These are phyloP conservation scores for Sussaba pulchella DNA, from an alignment of 2,888 invertebrate species.

Conservation along the genomic window DNA sequence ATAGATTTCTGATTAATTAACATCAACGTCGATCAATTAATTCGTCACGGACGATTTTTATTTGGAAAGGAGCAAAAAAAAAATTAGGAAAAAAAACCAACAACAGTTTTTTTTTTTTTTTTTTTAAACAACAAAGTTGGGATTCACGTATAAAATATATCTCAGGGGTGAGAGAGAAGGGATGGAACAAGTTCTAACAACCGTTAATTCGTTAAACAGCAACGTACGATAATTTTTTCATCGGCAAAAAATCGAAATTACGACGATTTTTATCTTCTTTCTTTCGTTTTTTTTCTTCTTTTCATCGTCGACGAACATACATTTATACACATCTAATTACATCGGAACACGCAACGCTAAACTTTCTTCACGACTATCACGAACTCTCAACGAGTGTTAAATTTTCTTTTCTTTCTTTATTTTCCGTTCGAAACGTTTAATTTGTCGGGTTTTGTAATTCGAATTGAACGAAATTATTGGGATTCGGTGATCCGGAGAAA, in stretches of 20 bases:
- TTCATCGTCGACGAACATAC: conserved; percentile 50
- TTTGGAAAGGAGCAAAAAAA: too few species aligned
- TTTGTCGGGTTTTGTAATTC: too few species aligned
- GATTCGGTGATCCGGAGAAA: too few species aligned
- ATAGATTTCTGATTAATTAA: conserved; percentile 29
- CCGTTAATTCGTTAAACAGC: conserved; percentile 40
- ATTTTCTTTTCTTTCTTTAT: conserved; percentile 1
- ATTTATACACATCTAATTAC: conserved; percentile 65
- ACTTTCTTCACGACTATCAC: conserved; percentile 49
- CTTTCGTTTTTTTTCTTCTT: conserved; percentile 20
- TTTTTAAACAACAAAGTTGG: too few species aligned
- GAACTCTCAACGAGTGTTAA: conserved; percentile 24
- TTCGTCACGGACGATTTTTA: not conserved
- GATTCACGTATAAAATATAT: conserved; percentile 27
- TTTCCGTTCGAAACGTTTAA: too few species aligned
- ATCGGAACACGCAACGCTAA: conserved; percentile 48
- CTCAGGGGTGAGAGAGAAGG: conserved; percentile 43
- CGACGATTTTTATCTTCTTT: conserved; percentile 11
- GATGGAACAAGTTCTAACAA: conserved; percentile 48
- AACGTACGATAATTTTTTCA: conserved; percentile 31
- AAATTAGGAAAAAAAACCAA: conserved; percentile 1
- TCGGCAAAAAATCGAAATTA: not conserved
- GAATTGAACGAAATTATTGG: too few species aligned
- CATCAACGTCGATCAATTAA: conserved; percentile 1
- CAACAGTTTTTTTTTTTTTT: too few species aligned